Evolutionary conservation across 2,888 invertebrate genomes (phyloP), one percentile per base, ranked within the genome.

Genomic region (Hybos culiciformis): DNA sequence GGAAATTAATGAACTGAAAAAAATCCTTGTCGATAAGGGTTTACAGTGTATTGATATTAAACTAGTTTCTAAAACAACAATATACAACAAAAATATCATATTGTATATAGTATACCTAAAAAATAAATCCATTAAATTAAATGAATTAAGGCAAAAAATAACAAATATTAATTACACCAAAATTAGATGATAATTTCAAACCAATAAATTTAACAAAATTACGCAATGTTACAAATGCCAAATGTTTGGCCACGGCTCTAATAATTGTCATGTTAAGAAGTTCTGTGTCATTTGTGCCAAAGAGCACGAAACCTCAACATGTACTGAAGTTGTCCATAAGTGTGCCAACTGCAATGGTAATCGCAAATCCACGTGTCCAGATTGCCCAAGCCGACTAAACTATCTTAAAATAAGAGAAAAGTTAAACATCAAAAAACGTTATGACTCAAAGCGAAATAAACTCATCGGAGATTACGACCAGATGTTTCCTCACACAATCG

Each of bases 221-320:
- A 38, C 23, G 23, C 37, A 37, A 15, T 37, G 37, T 19, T 37
- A 37, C 18, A 37, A 37, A 8, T 37, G 37, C 37, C 37, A 38
- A 38, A 38, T 38, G 38, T 38, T 38, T 23, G 23, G 38, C 14
- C 23, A 39, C n/a, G 39, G 29, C 17, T n/a, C 17, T 12, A 39
- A 39, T 17, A 24, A 39, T 31, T 39, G 39, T 18, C 2, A 31
- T 26, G 17, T 39, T 5, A 39, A 39, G 29, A 39, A 15, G n/a
- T 39, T 39, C 18, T 39, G 39, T 21, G 2, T 31, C 17, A 15
- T 26, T 21, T 39, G 39, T 3, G 26, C 39, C 12, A 5, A n/a
- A 29, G 18, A 24, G 6, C 39, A 39, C 29, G 12, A 15, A 26
- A 29, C 38, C 12, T 21, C 38, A 15, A 24, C 21, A 24, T 38